Evolutionary conservation across 2,888 invertebrate genomes (phyloP).

Genomic region (Agrochola lota): DNA sequence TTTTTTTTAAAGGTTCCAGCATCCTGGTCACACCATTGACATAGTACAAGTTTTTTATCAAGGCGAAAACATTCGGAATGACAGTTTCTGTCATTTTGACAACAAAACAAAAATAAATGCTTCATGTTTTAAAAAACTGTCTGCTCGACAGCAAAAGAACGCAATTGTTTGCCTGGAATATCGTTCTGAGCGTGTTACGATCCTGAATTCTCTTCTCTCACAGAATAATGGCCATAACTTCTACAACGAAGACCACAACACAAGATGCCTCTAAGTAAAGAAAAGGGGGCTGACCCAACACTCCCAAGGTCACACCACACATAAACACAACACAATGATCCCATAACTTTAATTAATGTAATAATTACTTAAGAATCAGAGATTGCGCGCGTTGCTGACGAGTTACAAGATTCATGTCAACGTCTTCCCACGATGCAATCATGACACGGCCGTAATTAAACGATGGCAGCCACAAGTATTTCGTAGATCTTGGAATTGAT

Average conservation of each 20-base stretch:
- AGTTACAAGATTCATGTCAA: slow-evolving; percentile 23
- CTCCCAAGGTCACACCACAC: slow-evolving; percentile 25
- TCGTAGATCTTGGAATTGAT: slow-evolving; percentile 47
- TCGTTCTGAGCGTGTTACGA: too few species aligned
- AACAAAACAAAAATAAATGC: not conserved
- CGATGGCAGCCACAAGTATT: slow-evolving; percentile 37
- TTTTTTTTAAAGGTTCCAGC: too few species aligned
- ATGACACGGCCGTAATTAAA: slow-evolving; percentile 12
- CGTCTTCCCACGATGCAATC: slow-evolving; percentile 49
- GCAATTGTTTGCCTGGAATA: not conserved
- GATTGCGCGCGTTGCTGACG: slow-evolving; percentile 26
- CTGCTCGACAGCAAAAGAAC: too few species aligned
- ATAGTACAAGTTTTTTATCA: too few species aligned
- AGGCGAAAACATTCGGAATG: too few species aligned
- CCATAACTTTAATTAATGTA: slow-evolving; percentile 41
- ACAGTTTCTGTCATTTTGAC: not conserved
- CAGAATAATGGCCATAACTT: not conserved
- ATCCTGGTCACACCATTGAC: too few species aligned
- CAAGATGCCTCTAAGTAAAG: not conserved
- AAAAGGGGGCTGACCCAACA: not conserved
- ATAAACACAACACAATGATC: slow-evolving; percentile 42
- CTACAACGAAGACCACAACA: not conserved
- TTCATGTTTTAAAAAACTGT: not conserved
- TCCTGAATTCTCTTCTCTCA: not conserved
- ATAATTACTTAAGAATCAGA: slow-evolving; percentile 28